Percentiles rank a stretch among this genome's conserved stretches.
Conservation (phyloP, 2,797 vertebrate species). For the Borostomias antarcticus region DNA sequence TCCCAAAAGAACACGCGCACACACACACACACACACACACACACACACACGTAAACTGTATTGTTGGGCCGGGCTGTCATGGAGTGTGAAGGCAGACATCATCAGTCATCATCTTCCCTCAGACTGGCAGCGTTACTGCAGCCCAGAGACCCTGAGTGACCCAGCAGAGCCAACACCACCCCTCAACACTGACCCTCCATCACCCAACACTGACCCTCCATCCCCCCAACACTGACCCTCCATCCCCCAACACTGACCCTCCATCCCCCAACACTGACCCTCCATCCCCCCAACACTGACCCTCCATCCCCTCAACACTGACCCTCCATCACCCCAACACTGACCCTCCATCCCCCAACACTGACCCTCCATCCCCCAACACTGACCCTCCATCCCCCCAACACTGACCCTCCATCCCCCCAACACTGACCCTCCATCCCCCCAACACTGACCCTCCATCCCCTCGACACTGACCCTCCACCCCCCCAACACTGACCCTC, state of each 20-base stretch:
- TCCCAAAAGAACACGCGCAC: neutral
- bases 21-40: constrained; percentile 14
- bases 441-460: constrained; percentile 27
- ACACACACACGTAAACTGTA: constrained; percentile 35
- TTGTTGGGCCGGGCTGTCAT: constrained; percentile 41
- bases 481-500: constrained; percentile 8
- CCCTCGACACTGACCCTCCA: too few relatives aligned
- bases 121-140: constrained; percentile 31
- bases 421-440: constrained; percentile 35
- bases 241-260: constrained; percentile 32
- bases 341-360: constrained; percentile 30
- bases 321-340: too few relatives aligned
- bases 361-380: constrained; percentile 30
- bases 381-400: constrained; percentile 38
- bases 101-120: constrained; percentile 56
- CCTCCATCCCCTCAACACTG: constrained; percentile 49
- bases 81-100: constrained; percentile 49
- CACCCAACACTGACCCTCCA: constrained; percentile 7
- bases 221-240: constrained; percentile 47
- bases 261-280: constrained; percentile 32
- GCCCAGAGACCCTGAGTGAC: constrained; percentile 35
- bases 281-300: constrained; percentile 43
- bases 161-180: constrained; percentile 3
- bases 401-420: too few relatives aligned
- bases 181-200: too few relatives aligned